phyloP scores from a whole-genome alignment of 2,888 invertebrate genomes.

The Sphaerolaimus hirsutus region DNA sequence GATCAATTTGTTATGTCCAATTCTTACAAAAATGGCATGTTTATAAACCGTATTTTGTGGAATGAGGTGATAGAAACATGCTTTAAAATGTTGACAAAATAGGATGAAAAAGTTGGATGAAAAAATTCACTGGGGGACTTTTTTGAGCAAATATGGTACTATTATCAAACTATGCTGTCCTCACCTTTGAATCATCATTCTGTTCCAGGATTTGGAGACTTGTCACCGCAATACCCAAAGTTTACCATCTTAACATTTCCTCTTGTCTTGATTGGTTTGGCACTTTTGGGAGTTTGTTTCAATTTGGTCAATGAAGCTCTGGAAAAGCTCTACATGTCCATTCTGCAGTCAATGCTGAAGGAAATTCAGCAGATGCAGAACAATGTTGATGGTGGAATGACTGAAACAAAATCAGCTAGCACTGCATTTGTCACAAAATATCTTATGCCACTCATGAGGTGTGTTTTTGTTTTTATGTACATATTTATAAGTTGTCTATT shows the following conservation, averaged over 20 bases:
- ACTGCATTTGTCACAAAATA: background rate
- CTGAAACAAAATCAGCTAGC: background rate
- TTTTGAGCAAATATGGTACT: too few species aligned
- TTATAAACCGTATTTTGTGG: too few species aligned
- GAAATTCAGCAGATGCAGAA: conserved; percentile 1
- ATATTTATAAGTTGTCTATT: background rate
- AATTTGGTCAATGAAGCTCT: conserved; percentile 4
- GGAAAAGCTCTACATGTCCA: conserved; percentile 5
- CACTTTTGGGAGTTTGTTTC: conserved; percentile 5
- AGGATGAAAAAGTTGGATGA: too few species aligned
- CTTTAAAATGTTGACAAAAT: too few species aligned
- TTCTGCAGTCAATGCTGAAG: conserved; percentile 1
- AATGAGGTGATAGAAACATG: too few species aligned
- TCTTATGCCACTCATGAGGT: conserved; percentile 1
- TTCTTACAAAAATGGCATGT: too few species aligned
- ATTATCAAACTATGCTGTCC: too few species aligned
- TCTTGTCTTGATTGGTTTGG: conserved; percentile 6
- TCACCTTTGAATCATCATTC: too few species aligned
- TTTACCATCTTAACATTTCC: conserved; percentile 6
- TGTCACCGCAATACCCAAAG: conserved; percentile 5
- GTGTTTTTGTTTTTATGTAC: background rate
- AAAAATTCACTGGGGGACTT: too few species aligned
- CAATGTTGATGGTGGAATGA: background rate
- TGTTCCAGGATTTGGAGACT: conserved; percentile 7
- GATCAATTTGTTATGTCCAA: too few species aligned